Percentiles rank a stretch among this genome's conserved stretches.
Evolutionary conservation across 2,797 vertebrate genomes (phyloP).

Genomic region (Mormyrus proboscirostris): DNA sequence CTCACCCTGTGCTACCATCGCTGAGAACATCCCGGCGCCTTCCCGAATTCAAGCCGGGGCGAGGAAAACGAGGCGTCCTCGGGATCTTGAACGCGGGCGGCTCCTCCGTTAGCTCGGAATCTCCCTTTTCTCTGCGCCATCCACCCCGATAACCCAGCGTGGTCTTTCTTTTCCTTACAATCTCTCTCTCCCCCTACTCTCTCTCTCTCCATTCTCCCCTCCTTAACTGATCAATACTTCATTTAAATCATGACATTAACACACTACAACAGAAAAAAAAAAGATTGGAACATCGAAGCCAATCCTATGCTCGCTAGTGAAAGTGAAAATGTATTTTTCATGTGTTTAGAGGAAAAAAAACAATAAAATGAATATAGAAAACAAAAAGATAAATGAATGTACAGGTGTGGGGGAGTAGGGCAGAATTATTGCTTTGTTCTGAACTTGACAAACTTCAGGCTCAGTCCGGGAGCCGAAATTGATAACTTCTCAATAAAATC

Average conservation of each 20-base stretch:
- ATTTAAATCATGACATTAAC: conserved; percentile 85
- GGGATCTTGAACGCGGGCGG: conserved; percentile 51
- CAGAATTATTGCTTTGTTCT: conserved; percentile 51
- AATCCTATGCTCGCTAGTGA: conserved; percentile 34
- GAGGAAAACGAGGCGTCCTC: conserved; percentile 25
- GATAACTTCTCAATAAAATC: conserved; percentile 68
- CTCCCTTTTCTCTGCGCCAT: conserved; percentile 69
- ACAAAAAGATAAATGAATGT: conserved; percentile 47
- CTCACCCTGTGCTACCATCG: conserved; percentile 36
- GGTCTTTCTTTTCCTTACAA: conserved; percentile 76
- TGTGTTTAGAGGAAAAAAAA: conserved; percentile 23
- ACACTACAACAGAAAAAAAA: conserved; percentile 58
- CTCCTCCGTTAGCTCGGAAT: conserved; percentile 59
- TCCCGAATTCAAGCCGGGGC: background rate
- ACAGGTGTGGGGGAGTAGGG: conserved; percentile 41
- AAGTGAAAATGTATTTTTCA: conserved; percentile 33
- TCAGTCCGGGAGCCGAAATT: conserved; percentile 44
- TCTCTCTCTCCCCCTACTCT: conserved; percentile 52
- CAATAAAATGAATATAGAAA: conserved; percentile 44
- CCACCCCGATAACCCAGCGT: conserved; percentile 73
- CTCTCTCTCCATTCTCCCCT: conserved; percentile 77
- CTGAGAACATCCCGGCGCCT: background rate
- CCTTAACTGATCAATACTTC: conserved; percentile 84
- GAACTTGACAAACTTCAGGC: conserved; percentile 49
- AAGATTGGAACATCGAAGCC: conserved; percentile 49